Conservation (phyloP, 2,113 vertebrate genomes). For the Bettongia penicillata region DNA sequence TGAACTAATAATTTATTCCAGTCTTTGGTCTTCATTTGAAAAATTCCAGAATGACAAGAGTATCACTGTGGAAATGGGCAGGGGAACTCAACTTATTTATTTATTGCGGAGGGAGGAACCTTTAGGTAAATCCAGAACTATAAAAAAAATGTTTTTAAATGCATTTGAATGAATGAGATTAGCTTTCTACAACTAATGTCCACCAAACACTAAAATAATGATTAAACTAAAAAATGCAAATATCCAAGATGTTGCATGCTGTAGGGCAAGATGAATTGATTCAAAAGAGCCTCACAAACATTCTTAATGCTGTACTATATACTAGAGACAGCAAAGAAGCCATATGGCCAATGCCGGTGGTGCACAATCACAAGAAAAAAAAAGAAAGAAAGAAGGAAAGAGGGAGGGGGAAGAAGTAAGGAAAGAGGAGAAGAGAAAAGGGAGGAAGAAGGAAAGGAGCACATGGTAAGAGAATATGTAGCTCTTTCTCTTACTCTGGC, state of each 20-base stretch:
- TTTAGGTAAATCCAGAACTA: conserved; percentile 63
- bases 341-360: conserved; percentile 81
- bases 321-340: conserved; percentile 76
- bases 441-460: neutral
- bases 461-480: neutral
- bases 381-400: conserved; percentile 48
- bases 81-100: conserved; percentile 42
- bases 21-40: conserved; percentile 70
- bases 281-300: conserved; percentile 81
- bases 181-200: conserved; percentile 81
- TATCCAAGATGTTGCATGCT: conserved; percentile 84
- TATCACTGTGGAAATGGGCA: conserved; percentile 71
- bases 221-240: conserved; percentile 87
- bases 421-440: neutral
- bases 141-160: conserved; percentile 14
- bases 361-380: conserved; percentile 69
- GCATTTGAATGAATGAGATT: conserved; percentile 73
- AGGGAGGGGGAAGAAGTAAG: neutral
- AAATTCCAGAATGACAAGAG: conserved; percentile 69
- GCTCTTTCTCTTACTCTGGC: conserved; percentile 32
- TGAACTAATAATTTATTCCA: conserved; percentile 72
- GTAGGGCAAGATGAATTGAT: conserved; percentile 78
- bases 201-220: conserved; percentile 84
- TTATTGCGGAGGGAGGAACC: conserved; percentile 49
- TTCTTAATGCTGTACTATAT: conserved; percentile 73